Base-by-base conservation (phyloP, 2,113 vertebrate genomes). In the Cololabis saira region DNA sequence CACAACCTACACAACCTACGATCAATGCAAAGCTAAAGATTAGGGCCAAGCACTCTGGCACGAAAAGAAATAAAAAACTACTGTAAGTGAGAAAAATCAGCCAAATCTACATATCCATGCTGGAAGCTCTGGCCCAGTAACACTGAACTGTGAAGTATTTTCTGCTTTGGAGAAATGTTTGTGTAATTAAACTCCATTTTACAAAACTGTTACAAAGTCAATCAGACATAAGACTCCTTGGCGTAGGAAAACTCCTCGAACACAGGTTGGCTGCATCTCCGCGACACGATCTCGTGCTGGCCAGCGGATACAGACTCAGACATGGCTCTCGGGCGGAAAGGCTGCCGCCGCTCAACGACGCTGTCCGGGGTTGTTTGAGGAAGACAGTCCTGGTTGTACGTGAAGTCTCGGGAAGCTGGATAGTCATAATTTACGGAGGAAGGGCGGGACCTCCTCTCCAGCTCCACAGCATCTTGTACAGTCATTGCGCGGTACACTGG, bases 211-310 rank as follows among this genome's bases (percentile, higher is more conserved):
- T 21, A 16, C 5, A 12, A 49, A 16, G n/a, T 15, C 51, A 57
- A 66, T 94, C 92, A 99, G 74, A 99, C 95, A 0, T 97, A 98
- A 37, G 98, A 98, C 86, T 99, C 98, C 86, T 96, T 98, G 12
- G 94, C 93, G 12, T 92, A 92, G 0, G 90, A 93, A 53, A 95
- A 85, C 4, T 95, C 92, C 55, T 98, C 96, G 77, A 98, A 96
- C 74, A 93, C 74, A 0, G 93, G 92, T 76, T 97, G 97, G 81
- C 94, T 95, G 57, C 95, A 96, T 18, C 93, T 91, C 15, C 11
- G 87, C 3, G 78, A 80, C 64, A 93, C 15, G 0, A 37, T 80
- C 40, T 95, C 92, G 0, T 71, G 85, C 42, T 63, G 93, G 2
- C 66, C 80, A 27, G 69, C 88, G 15, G 90, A 91, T 18, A 58